phyloP scores from a whole-genome alignment of 2,888 invertebrate species.

The Campoplex capitator region DNA sequence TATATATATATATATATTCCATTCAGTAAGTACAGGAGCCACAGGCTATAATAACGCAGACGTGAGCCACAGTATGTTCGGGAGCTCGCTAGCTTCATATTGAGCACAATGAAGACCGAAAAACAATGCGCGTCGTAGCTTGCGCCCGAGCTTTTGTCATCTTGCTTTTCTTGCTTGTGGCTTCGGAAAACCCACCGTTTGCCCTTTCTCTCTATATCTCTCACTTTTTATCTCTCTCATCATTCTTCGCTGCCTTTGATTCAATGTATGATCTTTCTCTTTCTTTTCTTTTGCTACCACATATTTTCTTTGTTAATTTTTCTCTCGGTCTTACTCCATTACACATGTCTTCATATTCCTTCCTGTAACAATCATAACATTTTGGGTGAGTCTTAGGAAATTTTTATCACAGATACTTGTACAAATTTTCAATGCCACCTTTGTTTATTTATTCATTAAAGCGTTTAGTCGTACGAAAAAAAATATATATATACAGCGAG shows the following conservation, averaged over 20 bases:
- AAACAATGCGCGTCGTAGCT: slow-evolving; percentile 75
- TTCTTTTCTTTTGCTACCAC: slow-evolving; percentile 9
- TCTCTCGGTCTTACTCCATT: slow-evolving; percentile 5
- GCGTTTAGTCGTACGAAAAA: neutral
- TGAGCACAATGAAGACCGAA: slow-evolving; percentile 68
- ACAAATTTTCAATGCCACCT: neutral
- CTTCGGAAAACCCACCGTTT: slow-evolving; percentile 67
- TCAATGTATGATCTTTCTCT: neutral
- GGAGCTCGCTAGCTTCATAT: slow-evolving; percentile 54
- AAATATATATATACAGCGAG: neutral
- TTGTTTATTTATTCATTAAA: neutral
- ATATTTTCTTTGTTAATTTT: slow-evolving; percentile 8
- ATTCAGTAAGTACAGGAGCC: slow-evolving; percentile 55
- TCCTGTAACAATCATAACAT: slow-evolving; percentile 23
- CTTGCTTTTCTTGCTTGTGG: slow-evolving; percentile 75
- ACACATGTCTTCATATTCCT: neutral
- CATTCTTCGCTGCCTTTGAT: slow-evolving; percentile 60
- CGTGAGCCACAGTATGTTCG: slow-evolving; percentile 50
- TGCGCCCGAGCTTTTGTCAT: slow-evolving; percentile 72
- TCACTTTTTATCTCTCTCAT: slow-evolving; percentile 46
- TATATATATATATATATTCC: slow-evolving; percentile 21
- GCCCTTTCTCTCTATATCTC: slow-evolving; percentile 31
- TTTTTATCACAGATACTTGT: neutral
- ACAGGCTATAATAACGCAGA: slow-evolving; percentile 58
- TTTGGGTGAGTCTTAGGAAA: neutral